A percentile compares a stretch with the other conserved stretches of the same genome.
Evolutionary conservation across 2,888 invertebrate species (phyloP).

Genomic region (Elmis aenea): DNA sequence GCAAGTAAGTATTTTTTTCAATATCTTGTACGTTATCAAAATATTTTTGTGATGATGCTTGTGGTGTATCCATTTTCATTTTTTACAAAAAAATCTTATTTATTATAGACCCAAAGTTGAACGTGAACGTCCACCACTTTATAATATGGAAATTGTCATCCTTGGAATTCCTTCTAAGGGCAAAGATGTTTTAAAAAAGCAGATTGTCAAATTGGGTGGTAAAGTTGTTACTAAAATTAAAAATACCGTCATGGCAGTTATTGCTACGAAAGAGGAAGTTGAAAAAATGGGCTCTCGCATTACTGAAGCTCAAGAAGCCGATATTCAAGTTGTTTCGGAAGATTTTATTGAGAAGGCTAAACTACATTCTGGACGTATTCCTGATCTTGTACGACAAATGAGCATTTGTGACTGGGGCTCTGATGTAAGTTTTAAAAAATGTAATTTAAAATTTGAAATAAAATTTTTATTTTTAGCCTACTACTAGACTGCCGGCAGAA

Average conservation of each 20-base stretch:
- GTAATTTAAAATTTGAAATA: conserved; percentile 46
- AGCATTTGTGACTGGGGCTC: conserved; percentile 81
- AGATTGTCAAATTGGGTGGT: conserved; percentile 73
- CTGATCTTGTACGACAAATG: conserved; percentile 64
- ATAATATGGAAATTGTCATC: conserved; percentile 72
- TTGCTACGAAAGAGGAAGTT: conserved; percentile 65
- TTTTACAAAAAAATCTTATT: conserved; percentile 4
- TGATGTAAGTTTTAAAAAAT: conserved; percentile 60
- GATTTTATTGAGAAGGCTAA: conserved; percentile 67
- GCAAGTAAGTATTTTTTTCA: conserved; percentile 8
- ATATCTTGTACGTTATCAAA: no score
- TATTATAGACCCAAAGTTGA: conserved; percentile 58
- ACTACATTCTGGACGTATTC: conserved; percentile 56
- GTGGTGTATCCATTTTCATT: background rate
- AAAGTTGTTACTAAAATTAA: conserved; percentile 61
- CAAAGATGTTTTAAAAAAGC: conserved; percentile 61
- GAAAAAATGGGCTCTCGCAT: conserved; percentile 64
- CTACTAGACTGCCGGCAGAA: conserved; percentile 37
- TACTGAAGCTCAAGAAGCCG: conserved; percentile 57
- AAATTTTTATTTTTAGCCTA: conserved; percentile 33
- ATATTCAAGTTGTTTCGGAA: conserved; percentile 77
- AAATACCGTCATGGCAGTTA: conserved; percentile 65
- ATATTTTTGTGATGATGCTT: background rate
- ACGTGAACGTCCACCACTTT: conserved; percentile 63
- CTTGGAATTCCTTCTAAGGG: conserved; percentile 53